Conservation (phyloP, 2,113 vertebrate species). For the Penelope pileata region DNA sequence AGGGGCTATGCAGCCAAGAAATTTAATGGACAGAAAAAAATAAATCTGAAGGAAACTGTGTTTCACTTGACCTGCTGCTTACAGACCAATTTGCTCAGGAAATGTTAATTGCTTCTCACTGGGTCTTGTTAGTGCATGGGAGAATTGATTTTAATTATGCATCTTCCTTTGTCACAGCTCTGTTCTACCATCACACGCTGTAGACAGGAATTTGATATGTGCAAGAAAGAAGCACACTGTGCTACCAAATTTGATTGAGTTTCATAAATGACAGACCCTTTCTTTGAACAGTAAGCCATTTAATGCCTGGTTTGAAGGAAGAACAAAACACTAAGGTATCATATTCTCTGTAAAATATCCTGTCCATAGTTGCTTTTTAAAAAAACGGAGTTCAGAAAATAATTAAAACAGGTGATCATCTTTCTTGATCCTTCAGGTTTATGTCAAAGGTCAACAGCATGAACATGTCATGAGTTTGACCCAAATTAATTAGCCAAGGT, state of each 20-base stretch:
- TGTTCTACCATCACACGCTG: background rate
- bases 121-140: background rate
- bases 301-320: background rate
- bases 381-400: background rate
- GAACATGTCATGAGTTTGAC: background rate
- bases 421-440: background rate
- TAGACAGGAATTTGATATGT: background rate
- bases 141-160: background rate
- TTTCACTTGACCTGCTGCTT: background rate
- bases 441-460: slow-evolving; percentile 3
- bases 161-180: background rate
- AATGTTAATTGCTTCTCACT: background rate
- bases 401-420: background rate
- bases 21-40: background rate
- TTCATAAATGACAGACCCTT: background rate
- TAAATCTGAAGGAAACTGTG: background rate
- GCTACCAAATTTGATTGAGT: background rate
- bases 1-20: background rate
- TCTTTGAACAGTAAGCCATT: background rate
- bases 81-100: background rate
- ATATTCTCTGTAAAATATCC: background rate
- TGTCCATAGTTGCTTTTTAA: background rate
- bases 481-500: slow-evolving; percentile 27
- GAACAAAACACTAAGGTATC: background rate
- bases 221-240: background rate